These are phyloP conservation scores for Tineola bisselliella DNA, from an alignment of 2,888 invertebrate genomes.

Conservation along the genomic window DNA sequence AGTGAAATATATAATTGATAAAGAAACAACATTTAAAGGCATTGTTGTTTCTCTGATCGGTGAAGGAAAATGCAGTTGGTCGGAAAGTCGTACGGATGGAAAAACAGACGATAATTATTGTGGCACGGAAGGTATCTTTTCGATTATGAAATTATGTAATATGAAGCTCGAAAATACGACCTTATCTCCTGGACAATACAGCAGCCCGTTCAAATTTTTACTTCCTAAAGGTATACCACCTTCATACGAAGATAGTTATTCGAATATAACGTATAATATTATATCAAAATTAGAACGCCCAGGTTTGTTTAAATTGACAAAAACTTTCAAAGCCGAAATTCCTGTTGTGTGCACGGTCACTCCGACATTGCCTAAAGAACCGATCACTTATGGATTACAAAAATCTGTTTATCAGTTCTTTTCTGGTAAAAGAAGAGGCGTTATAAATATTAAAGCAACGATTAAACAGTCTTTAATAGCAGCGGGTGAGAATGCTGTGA, in stretches of 20 bases:
- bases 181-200: no score
- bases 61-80: not conserved
- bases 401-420: constrained; percentile 16
- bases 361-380: constrained; percentile 16
- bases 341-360: constrained; percentile 15
- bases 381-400: constrained; percentile 18
- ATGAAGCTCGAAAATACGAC: no score
- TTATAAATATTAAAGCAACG: constrained; percentile 15
- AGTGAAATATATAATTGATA: constrained; percentile 7
- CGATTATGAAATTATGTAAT: no score
- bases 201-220: no score
- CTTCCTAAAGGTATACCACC: constrained; percentile 15
- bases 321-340: constrained; percentile 16
- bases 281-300: constrained; percentile 17
- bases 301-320: constrained; percentile 13
- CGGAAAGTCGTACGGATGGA: not conserved
- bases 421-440: constrained; percentile 13
- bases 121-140: not conserved
- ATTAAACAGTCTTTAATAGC: no score
- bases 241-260: not conserved
- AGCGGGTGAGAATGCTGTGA: no score
- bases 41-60: constrained; percentile 6
- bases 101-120: not conserved
- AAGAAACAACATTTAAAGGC: not conserved
- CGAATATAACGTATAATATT: constrained; percentile 18